Base-by-base conservation (phyloP, 2,888 invertebrate species). In the Bhutanitis thaidina region DNA sequence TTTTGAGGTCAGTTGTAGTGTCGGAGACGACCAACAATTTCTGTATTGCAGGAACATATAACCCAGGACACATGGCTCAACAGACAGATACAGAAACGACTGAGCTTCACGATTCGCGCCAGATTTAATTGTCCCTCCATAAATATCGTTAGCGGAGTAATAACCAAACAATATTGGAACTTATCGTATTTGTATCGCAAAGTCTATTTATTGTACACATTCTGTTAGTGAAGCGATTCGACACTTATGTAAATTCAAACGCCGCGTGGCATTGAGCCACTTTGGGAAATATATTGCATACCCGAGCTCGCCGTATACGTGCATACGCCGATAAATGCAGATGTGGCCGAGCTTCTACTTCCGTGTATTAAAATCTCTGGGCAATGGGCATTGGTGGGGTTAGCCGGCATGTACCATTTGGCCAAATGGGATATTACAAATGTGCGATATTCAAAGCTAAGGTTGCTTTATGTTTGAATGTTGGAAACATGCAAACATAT, bases 351-450 rank as follows among this genome's bases (percentile, higher is more conserved):
- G n/a, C 36, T 25, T 4, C 36, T 15, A 14, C 34, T 34, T 34
- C 12, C 34, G 34, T 67, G 71, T 77, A 76, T 79, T 78, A 71
- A 75, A 78, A 69, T 67, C 69, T 66, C 64, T 65, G 66, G 59
- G 55, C 64, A 20, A 3, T 20, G 5, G 3, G 20, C 65, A 58
- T 58, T 36, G 36, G 14, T 9, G 59, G n/a, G 35, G 37, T 43
- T 52, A 49, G 46, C 34, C 20, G 14, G 32, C 35, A 47, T 30
- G 43, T 49, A 47, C 3, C 47, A 51, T 40, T 52, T 50, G 48
- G 27, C n/a, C 9, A 0, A 29, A 39, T 25, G 12, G 8, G 12
- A n/a, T 38, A 20, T 25, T 38, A 0, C n/a, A 25, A 39, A 12
- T 39, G 7, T 38, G n/a, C n/a, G 25, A 20, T n/a, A n/a, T n/a